Evolutionary conservation across 2,797 vertebrate species (phyloP).

Genomic region (Aviceda cuculoides): DNA sequence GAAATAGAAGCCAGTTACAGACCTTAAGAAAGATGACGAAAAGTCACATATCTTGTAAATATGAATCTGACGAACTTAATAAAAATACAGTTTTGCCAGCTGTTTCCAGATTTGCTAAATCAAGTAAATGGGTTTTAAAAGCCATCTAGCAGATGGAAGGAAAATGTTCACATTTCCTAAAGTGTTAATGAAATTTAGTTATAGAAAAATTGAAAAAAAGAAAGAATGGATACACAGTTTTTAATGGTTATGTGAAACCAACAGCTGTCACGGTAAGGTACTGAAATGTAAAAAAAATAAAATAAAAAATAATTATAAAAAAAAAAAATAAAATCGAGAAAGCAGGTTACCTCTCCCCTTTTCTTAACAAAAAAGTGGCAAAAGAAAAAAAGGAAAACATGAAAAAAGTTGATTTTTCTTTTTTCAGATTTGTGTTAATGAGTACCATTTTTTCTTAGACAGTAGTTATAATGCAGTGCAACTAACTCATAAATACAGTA

Average conservation of each 20-base stretch:
- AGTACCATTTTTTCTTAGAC: background rate
- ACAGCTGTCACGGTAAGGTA: slow-evolving; percentile 46
- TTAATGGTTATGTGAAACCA: slow-evolving; percentile 51
- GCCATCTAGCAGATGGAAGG: slow-evolving; percentile 67
- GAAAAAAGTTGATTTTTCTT: background rate
- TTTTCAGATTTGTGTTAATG: background rate
- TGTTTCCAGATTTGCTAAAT: slow-evolving; percentile 74
- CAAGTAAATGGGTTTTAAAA: slow-evolving; percentile 71
- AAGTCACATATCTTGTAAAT: slow-evolving; percentile 58
- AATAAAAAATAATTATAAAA: too few relatives aligned
- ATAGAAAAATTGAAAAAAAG: slow-evolving; percentile 50
- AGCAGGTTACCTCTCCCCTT: background rate
- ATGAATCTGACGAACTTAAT: slow-evolving; percentile 56
- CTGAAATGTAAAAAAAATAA: background rate
- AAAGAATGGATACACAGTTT: slow-evolving; percentile 41
- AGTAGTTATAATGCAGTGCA: background rate
- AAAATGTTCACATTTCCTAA: slow-evolving; percentile 66
- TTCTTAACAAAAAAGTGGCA: background rate
- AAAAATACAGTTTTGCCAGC: slow-evolving; percentile 72
- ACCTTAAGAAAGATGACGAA: slow-evolving; percentile 21
- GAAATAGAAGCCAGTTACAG: slow-evolving; percentile 57
- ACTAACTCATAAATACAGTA: background rate
- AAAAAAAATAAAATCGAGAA: too few relatives aligned
- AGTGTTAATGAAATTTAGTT: slow-evolving; percentile 72
- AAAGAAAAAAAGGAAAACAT: background rate